Evolutionary conservation across 1,140 invertebrate genomes (phyloP).

Genomic region (Trichomalopsis sarcophagae): DNA sequence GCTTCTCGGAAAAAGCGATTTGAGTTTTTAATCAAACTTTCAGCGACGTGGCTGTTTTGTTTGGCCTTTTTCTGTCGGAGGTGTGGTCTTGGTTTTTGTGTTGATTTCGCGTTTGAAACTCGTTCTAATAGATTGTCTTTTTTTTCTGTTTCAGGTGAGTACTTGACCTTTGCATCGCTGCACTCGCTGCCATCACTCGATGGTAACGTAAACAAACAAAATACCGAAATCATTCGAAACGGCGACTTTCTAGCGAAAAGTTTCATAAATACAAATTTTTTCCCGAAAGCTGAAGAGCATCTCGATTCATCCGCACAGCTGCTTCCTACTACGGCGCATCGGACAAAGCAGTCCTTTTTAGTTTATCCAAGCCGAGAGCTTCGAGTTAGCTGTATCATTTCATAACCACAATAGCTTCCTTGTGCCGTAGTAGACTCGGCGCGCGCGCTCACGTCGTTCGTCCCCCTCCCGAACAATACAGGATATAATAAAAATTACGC

Average conservation of each 20-base stretch:
- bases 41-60: not conserved
- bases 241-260: too few species aligned
- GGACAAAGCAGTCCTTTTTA: not conserved
- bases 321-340: not conserved
- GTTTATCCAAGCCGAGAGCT: not conserved
- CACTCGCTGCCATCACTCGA: too few species aligned
- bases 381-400: not conserved
- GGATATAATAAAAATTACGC: not conserved
- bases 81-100: not conserved
- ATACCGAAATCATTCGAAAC: too few species aligned
- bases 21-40: conserved; percentile 22
- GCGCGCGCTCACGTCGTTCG: not conserved
- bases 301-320: not conserved
- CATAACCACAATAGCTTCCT: not conserved
- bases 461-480: not conserved
- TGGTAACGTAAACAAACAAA: not conserved
- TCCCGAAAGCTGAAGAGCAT: not conserved
- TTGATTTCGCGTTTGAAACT: not conserved
- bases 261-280: too few species aligned
- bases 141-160: conserved; percentile 27
- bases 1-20: conserved; percentile 8
- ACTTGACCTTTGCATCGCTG: not conserved
- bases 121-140: not conserved
- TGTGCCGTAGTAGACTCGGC: not conserved
- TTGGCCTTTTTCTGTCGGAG: not conserved